Evolutionary conservation across 2,888 invertebrate species (phyloP).

Genomic region (Pseudococcus jackbeardsleyi): DNA sequence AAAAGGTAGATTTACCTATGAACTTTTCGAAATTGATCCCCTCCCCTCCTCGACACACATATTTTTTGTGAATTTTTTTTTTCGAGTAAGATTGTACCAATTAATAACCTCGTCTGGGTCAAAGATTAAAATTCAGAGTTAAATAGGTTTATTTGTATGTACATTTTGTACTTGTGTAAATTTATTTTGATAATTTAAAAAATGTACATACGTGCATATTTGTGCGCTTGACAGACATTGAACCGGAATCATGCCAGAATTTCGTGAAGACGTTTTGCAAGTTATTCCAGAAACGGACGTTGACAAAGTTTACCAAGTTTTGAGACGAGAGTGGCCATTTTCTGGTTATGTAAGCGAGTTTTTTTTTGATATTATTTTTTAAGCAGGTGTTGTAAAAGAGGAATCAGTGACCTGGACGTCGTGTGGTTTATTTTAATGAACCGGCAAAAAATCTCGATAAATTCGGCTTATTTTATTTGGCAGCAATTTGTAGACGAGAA

Average conservation of each 20-base stretch:
- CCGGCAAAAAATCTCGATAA: not conserved
- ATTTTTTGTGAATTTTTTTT: too few species aligned
- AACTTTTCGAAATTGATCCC: too few species aligned
- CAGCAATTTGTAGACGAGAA: too few species aligned
- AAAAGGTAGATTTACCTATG: too few species aligned
- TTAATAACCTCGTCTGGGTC: too few species aligned
- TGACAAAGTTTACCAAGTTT: slow-evolving; percentile 3
- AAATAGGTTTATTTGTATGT: not conserved
- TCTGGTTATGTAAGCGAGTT: slow-evolving; percentile 27
- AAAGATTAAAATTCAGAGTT: not conserved
- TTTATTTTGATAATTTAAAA: not conserved
- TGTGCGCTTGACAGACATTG: not conserved
- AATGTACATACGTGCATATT: not conserved
- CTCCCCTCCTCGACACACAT: too few species aligned
- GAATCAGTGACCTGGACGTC: not conserved
- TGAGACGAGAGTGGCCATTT: slow-evolving; percentile 39
- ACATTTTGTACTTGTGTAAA: not conserved
- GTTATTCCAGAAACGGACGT: slow-evolving; percentile 24
- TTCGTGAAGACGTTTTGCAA: slow-evolving; percentile 7
- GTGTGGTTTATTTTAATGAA: too few species aligned
- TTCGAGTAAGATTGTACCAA: too few species aligned
- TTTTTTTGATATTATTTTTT: not conserved
- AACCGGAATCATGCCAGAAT: slow-evolving; percentile 44
- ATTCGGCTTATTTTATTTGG: not conserved
- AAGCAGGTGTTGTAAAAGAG: not conserved